phyloP scores from a whole-genome alignment of 1,140 invertebrate genomes.

The Hypsibius dujardini region DNA sequence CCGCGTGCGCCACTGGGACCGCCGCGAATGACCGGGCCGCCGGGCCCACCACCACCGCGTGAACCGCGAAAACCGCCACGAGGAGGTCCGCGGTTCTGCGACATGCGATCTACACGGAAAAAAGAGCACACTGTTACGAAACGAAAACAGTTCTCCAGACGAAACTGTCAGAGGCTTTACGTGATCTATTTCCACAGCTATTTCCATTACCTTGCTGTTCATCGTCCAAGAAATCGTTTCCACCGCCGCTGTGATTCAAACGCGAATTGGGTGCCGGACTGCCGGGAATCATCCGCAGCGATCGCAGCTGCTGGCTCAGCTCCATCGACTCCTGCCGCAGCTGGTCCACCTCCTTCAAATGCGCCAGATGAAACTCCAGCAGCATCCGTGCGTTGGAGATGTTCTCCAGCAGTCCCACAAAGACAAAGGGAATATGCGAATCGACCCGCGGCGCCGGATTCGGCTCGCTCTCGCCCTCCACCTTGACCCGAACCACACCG shows the following conservation, averaged over 20 bases:
- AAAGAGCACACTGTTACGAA: too few relatives aligned
- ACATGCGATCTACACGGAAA: too few relatives aligned
- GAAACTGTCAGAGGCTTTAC: neutral
- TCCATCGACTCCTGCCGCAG: slow-evolving; percentile 79
- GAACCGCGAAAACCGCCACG: neutral
- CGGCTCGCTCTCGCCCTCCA: slow-evolving; percentile 90
- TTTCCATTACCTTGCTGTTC: neutral
- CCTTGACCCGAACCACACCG: slow-evolving; percentile 83
- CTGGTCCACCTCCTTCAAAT: slow-evolving; percentile 76
- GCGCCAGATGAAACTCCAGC: slow-evolving; percentile 82
- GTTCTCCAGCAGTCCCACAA: slow-evolving; percentile 86
- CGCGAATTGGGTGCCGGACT: slow-evolving; percentile 28
- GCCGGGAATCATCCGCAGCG: slow-evolving; percentile 45
- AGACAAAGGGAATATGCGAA: slow-evolving; percentile 88
- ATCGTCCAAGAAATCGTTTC: slow-evolving; percentile 21
- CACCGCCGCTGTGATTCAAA: slow-evolving; percentile 29
- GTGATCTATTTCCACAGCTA: neutral
- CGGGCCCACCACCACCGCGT: neutral
- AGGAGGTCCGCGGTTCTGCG: too few relatives aligned
- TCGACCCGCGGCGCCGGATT: slow-evolving; percentile 67
- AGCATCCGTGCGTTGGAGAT: slow-evolving; percentile 77
- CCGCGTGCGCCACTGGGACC: slow-evolving; percentile 19
- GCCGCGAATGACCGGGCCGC: neutral
- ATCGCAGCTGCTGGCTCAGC: slow-evolving; percentile 78
- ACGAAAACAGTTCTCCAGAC: too few relatives aligned